Conservation (phyloP, 2,113 vertebrate genomes). For the Heptranchias perlo region DNA sequence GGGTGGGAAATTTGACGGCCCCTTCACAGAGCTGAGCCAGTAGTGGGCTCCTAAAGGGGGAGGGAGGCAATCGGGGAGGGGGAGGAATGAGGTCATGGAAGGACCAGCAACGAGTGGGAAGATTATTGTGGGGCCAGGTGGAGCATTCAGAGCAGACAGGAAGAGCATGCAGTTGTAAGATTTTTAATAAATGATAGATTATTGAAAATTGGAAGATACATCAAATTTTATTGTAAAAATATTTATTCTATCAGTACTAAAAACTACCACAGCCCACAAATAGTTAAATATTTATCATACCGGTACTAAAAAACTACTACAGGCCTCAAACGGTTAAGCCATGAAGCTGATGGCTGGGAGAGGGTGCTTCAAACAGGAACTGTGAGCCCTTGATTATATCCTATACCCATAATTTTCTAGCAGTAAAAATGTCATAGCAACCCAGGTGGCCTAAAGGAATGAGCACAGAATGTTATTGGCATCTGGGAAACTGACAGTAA, state of each 20-base stretch:
- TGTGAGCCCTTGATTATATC: neutral
- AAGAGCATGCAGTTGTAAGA: neutral
- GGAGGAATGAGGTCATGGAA: neutral
- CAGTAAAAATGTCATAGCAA: constrained; percentile 8
- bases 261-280: neutral
- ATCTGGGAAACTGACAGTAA: neutral
- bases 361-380: neutral
- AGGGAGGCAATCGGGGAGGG: neutral
- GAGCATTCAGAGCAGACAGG: neutral
- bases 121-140: neutral
- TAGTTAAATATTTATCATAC: neutral
- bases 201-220: neutral
- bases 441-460: neutral
- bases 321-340: neutral
- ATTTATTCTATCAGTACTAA: neutral
- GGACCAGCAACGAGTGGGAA: neutral
- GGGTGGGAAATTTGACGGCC: neutral
- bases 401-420: neutral
- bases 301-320: neutral
- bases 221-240: neutral
- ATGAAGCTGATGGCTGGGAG: neutral
- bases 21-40: neutral
- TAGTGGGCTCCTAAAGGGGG: neutral
- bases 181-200: neutral
- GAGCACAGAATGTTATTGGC: neutral